Conservation (phyloP, 2,797 vertebrate genomes). For the Eutrigla gurnardus region DNA sequence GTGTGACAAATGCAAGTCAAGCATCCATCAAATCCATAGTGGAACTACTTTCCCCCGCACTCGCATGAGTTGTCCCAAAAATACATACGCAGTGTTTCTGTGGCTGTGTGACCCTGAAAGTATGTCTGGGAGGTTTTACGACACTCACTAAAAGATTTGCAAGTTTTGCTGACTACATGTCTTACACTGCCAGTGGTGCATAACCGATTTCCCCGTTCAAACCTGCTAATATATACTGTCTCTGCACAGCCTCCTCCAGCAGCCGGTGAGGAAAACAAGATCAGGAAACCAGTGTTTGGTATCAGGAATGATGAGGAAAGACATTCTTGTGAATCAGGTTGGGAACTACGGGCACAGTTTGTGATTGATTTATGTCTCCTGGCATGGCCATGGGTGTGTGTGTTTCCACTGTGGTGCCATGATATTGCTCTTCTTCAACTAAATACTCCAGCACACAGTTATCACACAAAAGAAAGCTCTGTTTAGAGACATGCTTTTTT, state of each 20-base stretch:
- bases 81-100: slow-evolving; percentile 41
- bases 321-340: slow-evolving; percentile 6
- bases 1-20: slow-evolving; percentile 25
- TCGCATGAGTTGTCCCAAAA: slow-evolving; percentile 42
- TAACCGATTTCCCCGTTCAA: slow-evolving; percentile 62
- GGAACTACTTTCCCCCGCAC: slow-evolving; percentile 9
- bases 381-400: slow-evolving; percentile 24
- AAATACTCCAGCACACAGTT: slow-evolving; percentile 42
- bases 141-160: slow-evolving; percentile 60
- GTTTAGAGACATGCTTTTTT: not conserved
- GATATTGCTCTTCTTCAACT: slow-evolving; percentile 14
- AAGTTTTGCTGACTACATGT: slow-evolving; percentile 72
- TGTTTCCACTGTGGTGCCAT: slow-evolving; percentile 20
- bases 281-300: slow-evolving; percentile 33
- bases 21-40: slow-evolving; percentile 39
- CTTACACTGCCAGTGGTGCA: slow-evolving; percentile 63
- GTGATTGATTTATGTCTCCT: slow-evolving; percentile 50
- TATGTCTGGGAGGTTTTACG: slow-evolving; percentile 67
- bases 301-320: slow-evolving; percentile 40
- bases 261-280: slow-evolving; percentile 36
- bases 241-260: slow-evolving; percentile 28
- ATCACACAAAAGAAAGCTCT: slow-evolving; percentile 18
- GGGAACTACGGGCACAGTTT: slow-evolving; percentile 32
- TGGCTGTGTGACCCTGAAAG: slow-evolving; percentile 63
- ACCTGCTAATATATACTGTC: slow-evolving; percentile 58